Base-by-base conservation (phyloP, 1,140 invertebrate species). In the Drosophila burlai region DNA sequence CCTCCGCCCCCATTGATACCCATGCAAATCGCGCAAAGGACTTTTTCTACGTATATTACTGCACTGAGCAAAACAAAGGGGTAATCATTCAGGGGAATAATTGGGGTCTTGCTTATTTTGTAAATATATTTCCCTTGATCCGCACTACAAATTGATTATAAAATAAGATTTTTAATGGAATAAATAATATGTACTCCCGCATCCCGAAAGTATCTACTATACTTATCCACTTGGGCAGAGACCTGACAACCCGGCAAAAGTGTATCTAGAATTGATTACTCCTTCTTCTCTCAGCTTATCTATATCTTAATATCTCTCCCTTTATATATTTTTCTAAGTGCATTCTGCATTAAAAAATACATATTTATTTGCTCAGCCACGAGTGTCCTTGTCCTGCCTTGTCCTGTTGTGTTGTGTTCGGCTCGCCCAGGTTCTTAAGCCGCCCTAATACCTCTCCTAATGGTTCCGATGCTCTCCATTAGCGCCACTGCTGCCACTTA, bases 391-490 rank as follows among this genome's bases (percentile, higher is more conserved):
- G 45, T 31, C 31, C 64, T 34, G n/a, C 38, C 38, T 11, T 50
- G 29, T 36, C 26, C 29, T 76, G 68, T 52, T 50, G 21, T 58
- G 47, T 42, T 67, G 57, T 47, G 45, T 54, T 38, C 46, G 42
- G 46, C 21, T 46, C 13, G 46, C 13, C 73, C 29, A 77, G 64
- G 65, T 59, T 79, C 76, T 62, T 79, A 78, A 79, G 76, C 76
- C 75, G 52, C 21, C 68, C 49, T 78, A 79, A 79, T 78, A 78
- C 76, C 76, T 71, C 59, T 78, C 64, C 65, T 78, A 79, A 79
- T 79, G 75, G 75, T 4, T 43, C 42, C 75, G 65, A 78, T 79
- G 76, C 67, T 36, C 69, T 77, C 75, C 75, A 76, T 76, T 76
- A 76, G 74, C 74, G 72, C 62, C 13, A 50, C 73, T 46, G 63